A percentile compares a stretch with the other conserved stretches of the same genome.
Evolutionary conservation across 2,113 vertebrate species (phyloP).

Genomic region (Melanotaenia duboulayi): DNA sequence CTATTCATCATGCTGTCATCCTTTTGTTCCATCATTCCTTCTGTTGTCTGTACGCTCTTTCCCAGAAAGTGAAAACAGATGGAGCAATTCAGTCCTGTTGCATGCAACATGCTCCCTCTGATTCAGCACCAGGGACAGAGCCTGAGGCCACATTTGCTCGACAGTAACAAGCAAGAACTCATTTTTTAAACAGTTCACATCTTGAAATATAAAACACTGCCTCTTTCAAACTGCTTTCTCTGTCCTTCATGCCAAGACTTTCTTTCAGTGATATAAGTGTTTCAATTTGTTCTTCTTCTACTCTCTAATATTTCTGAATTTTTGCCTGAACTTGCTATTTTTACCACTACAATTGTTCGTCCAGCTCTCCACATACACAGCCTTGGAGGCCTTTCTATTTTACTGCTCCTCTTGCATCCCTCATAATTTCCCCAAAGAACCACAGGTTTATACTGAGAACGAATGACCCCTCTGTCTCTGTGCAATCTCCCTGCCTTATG

Average conservation of each 20-base stretch:
- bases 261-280: slow-evolving; percentile 38
- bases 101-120: background rate
- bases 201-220: slow-evolving; percentile 13
- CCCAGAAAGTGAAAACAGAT: slow-evolving; percentile 13
- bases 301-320: slow-evolving; percentile 5
- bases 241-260: slow-evolving; percentile 16
- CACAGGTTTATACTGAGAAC: slow-evolving; percentile 16
- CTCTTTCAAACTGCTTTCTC: slow-evolving; percentile 24
- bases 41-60: background rate
- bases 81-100: slow-evolving; percentile 27
- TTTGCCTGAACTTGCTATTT: slow-evolving; percentile 17
- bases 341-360: slow-evolving; percentile 21
- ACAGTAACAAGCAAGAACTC: background rate
- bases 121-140: slow-evolving; percentile 60
- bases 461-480: slow-evolving; percentile 25
- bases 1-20: background rate
- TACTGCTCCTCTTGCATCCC: background rate
- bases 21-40: background rate
- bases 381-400: slow-evolving; percentile 1
- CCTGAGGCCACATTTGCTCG: slow-evolving; percentile 24
- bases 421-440: slow-evolving; percentile 23
- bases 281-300: slow-evolving; percentile 19
- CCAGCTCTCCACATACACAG: slow-evolving; percentile 31
- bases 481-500: background rate
- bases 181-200: slow-evolving; percentile 6